phyloP scores from a whole-genome alignment of 2,113 vertebrate species.

The Hyaena hyaena region DNA sequence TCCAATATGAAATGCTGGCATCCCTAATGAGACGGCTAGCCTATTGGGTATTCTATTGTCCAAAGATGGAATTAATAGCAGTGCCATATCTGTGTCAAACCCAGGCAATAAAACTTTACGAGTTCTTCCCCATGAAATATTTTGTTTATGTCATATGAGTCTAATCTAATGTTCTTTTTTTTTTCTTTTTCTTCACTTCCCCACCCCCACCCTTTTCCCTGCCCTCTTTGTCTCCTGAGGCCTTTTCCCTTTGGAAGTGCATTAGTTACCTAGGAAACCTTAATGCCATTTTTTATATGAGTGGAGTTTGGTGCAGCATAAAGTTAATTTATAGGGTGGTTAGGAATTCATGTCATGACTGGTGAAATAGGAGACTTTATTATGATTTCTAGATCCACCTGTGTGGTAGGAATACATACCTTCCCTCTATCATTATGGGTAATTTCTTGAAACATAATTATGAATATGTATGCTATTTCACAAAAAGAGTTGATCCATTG shows the following conservation, averaged over 20 bases:
- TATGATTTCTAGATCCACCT: slow-evolving; percentile 73
- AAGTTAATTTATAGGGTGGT: slow-evolving; percentile 81
- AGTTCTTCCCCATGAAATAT: slow-evolving; percentile 68
- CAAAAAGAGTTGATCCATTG: slow-evolving; percentile 69
- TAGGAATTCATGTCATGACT: slow-evolving; percentile 78
- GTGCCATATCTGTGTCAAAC: slow-evolving; percentile 48
- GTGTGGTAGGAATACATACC: slow-evolving; percentile 66
- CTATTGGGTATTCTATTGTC: slow-evolving; percentile 7
- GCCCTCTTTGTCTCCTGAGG: slow-evolving; percentile 70
- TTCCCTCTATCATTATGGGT: slow-evolving; percentile 64
- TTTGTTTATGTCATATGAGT: slow-evolving; percentile 74
- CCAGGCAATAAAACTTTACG: slow-evolving; percentile 67
- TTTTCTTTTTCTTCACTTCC: slow-evolving; percentile 28
- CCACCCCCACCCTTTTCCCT: slow-evolving; percentile 40
- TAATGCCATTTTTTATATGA: slow-evolving; percentile 78
- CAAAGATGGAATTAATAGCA: slow-evolving; percentile 63
- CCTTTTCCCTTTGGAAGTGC: slow-evolving; percentile 79
- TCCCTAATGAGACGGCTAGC: background rate
- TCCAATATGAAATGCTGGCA: background rate
- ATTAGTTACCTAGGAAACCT: slow-evolving; percentile 83
- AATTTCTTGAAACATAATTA: slow-evolving; percentile 72
- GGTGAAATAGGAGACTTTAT: slow-evolving; percentile 75
- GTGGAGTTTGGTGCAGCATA: slow-evolving; percentile 73
- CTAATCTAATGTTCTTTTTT: background rate
- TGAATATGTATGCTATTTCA: slow-evolving; percentile 60